Evolutionary conservation across 2,797 vertebrate genomes (phyloP).

Genomic region (Sciurus carolinensis): DNA sequence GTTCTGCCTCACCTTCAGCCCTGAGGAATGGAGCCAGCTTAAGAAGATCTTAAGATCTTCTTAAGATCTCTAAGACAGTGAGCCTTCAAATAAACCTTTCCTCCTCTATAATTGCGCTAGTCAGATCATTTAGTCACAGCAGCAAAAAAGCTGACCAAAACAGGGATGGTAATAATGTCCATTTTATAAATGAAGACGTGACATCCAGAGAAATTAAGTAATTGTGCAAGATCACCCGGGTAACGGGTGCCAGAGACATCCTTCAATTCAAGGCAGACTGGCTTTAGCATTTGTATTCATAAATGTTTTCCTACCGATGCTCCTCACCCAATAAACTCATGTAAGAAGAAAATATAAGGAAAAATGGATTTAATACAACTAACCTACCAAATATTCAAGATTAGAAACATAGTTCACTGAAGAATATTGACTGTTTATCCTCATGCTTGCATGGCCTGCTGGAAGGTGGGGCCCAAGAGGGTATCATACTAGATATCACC

Average conservation of each 20-base stretch:
- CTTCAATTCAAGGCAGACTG: neutral
- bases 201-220: neutral
- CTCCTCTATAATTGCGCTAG: no score
- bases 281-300: neutral
- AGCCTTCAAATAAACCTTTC: no score
- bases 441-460: neutral
- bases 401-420: neutral
- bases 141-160: neutral
- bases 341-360: neutral
- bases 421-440: neutral
- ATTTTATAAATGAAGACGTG: neutral
- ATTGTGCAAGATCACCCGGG: neutral
- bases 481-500: no score
- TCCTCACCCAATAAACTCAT: neutral
- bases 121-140: no score
- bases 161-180: neutral
- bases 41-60: no score
- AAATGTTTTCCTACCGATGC: neutral
- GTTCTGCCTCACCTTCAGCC: no score
- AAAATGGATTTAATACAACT: neutral
- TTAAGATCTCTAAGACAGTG: no score
- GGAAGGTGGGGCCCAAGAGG: neutral
- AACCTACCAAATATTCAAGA: neutral
- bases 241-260: neutral
- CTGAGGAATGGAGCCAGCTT: no score